phyloP scores from a whole-genome alignment of 2,797 vertebrate genomes.

The Gymnoscopelus braueri region DNA sequence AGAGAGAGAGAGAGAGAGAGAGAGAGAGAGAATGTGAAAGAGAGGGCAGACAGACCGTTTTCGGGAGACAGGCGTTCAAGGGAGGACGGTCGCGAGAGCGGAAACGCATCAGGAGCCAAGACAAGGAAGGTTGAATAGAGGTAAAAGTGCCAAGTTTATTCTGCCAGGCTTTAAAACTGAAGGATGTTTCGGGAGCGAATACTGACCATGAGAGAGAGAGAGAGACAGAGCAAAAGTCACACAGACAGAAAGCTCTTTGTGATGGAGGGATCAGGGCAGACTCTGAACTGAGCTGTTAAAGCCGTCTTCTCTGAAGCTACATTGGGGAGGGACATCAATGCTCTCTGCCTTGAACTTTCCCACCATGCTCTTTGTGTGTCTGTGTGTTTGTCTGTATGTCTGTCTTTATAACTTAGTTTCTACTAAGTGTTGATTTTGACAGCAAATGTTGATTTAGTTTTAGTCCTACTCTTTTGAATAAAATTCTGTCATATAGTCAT shows the following conservation, averaged over 20 bases:
- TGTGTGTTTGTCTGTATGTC: constrained; percentile 15
- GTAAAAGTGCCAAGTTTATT: too few relatives aligned
- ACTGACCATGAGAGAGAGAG: constrained; percentile 9
- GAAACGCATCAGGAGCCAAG: too few relatives aligned
- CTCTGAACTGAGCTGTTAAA: constrained; percentile 43
- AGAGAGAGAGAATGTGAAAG: background rate
- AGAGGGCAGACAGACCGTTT: background rate
- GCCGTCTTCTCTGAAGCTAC: constrained; percentile 52
- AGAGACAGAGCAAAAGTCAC: constrained; percentile 16
- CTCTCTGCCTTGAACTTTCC: constrained; percentile 33
- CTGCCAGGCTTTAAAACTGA: too few relatives aligned
- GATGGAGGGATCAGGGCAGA: constrained; percentile 36
- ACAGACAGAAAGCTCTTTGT: constrained; percentile 28
- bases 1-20: background rate
- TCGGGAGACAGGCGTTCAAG: background rate
- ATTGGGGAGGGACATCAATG: constrained; percentile 48
- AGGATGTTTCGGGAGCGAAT: too few relatives aligned
- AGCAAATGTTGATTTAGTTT: too few relatives aligned
- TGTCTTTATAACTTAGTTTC: constrained; percentile 20
- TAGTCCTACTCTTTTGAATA: too few relatives aligned
- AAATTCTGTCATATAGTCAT: too few relatives aligned
- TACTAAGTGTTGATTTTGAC: constrained; percentile 16
- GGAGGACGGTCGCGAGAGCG: constrained; percentile 8
- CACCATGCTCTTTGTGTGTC: background rate
- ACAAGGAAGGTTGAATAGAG: too few relatives aligned